Evolutionary conservation across 2,113 vertebrate genomes (phyloP), one percentile per base, ranked within the genome.

Genomic region (Colinus virginianus): DNA sequence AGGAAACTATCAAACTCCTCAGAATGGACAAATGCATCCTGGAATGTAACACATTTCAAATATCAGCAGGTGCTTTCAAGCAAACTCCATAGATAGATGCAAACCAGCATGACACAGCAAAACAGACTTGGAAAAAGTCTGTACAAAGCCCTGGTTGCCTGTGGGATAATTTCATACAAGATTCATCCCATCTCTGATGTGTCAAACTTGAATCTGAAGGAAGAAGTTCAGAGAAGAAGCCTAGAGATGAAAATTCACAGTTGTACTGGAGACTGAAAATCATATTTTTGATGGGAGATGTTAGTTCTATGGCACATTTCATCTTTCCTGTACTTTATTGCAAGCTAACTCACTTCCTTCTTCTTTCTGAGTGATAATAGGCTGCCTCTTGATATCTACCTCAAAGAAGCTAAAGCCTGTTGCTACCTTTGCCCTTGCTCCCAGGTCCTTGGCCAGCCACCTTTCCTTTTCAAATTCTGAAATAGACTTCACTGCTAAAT

Each of bases 301-400:
- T 62, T 21, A 15, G 25, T 20, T 90, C 84, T 71, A 87, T 32
- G 40, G 43, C 38, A 56, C 18, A 28, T 78, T 55, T 68, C 26
- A 23, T 72, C 88, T 91, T 88, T 56, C 61, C 56, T 67, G 11
- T 18, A 12, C 70, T 78, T 78, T 20, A 42, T 59, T 68, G 78
- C 74, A 87, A 95, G 84, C 48, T 63, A 90, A 78, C 69, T 78
- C 40, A 75, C 69, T 75, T 40, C 74, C 78, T 93, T 78, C 78
- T 66, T 55, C 70, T 71, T 84, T 71, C 23, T 6, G 9, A 72
- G 62, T 66, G 70, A 78, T 88, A 95, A 94, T 28, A 94, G 48
- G n/a, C 53, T 61, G 20, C 42, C 75, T 69, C 84, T 82, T 69
- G 58, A 34, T 71, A 72, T 64, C 38, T 79, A 30, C 28, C 42